Evolutionary conservation across 2,113 vertebrate genomes (phyloP).

Genomic region (Cairina moschata): DNA sequence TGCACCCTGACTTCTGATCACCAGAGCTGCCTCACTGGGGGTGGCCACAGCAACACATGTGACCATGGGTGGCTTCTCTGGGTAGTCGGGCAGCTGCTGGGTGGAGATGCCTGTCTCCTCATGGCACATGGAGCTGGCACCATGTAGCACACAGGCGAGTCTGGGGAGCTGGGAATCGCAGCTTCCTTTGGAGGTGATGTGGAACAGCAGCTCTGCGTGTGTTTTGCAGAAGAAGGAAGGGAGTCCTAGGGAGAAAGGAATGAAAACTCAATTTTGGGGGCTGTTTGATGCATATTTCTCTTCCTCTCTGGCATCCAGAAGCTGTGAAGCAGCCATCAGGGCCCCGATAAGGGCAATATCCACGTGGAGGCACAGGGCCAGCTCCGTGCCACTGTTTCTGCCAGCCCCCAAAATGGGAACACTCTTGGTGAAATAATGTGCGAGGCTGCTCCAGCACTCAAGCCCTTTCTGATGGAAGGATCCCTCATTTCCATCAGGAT

Average conservation of each 20-base stretch:
- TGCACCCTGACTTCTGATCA: background rate
- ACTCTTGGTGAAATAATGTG: background rate
- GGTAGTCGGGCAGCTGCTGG: background rate
- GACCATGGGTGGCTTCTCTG: background rate
- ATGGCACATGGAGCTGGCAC: background rate
- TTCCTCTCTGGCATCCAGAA: background rate
- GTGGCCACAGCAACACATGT: fast-evolving
- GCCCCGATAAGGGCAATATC: background rate
- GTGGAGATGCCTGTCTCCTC: background rate
- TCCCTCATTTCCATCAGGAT: background rate
- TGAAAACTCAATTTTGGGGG: background rate
- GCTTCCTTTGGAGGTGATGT: background rate
- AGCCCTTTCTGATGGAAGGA: background rate
- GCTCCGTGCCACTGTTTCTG: background rate
- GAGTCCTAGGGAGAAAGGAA: background rate
- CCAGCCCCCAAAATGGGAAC: background rate
- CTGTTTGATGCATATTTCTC: background rate
- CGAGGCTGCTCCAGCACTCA: background rate
- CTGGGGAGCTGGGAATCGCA: background rate
- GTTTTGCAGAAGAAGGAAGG: background rate
- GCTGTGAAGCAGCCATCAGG: background rate
- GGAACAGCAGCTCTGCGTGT: background rate
- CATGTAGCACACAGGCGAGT: background rate
- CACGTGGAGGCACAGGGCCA: background rate
- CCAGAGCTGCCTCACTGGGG: fast-evolving